Evolutionary conservation across 2,113 vertebrate genomes (phyloP).

Genomic region (Gallinago media): DNA sequence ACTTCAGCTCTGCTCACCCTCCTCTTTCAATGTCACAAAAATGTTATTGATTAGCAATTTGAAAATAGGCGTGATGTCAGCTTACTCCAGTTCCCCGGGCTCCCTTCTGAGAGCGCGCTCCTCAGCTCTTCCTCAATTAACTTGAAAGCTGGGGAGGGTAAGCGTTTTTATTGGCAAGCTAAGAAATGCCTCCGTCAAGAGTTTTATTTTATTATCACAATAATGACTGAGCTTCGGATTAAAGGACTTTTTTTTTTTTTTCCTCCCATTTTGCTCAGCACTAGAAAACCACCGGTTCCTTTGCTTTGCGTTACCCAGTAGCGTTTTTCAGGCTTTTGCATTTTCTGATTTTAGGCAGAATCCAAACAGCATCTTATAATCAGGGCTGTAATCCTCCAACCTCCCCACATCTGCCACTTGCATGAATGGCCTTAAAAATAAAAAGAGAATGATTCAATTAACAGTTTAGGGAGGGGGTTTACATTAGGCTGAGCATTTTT

Average conservation of each 20-base stretch:
- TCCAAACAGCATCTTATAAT: neutral
- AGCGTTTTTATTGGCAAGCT: conserved; percentile 3
- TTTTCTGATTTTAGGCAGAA: neutral
- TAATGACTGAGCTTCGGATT: neutral
- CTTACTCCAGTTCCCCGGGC: conserved; percentile 1
- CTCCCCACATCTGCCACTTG: neutral
- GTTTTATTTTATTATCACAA: neutral
- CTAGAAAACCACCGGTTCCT: neutral
- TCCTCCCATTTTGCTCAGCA: neutral
- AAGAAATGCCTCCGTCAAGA: conserved; percentile 41
- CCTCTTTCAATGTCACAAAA: neutral
- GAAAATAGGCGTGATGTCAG: neutral
- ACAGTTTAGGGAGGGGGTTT: conserved; percentile 12
- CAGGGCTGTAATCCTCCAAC: neutral
- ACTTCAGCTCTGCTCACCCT: neutral
- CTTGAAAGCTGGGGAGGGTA: neutral
- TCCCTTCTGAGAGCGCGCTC: neutral
- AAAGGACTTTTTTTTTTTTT: neutral
- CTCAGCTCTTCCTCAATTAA: conserved; percentile 58
- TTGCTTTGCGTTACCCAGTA: neutral
- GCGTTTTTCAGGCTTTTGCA: neutral
- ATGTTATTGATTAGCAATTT: neutral
- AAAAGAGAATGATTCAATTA: conserved; percentile 17
- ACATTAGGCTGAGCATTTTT: conserved; percentile 43
- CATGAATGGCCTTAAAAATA: neutral